These are phyloP conservation scores for Silurus glanis DNA, from an alignment of 2,113 vertebrate genomes.

Conservation along the genomic window DNA sequence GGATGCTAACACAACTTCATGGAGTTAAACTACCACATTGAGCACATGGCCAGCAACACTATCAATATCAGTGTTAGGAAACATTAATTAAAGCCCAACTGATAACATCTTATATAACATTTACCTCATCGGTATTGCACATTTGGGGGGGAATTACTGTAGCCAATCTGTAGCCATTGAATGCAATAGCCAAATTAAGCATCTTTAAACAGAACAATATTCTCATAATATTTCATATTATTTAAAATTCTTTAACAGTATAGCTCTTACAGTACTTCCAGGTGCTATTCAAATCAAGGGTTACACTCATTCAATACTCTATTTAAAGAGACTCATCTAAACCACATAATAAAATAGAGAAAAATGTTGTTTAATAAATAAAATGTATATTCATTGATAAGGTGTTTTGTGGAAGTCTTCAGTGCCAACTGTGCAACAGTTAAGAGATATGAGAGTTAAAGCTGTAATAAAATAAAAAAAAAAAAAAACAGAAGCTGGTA, in stretches of 20 bases:
- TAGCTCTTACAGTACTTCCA: no score
- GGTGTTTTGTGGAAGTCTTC: no score
- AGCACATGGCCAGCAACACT: background rate
- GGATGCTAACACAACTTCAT: slow-evolving; percentile 1
- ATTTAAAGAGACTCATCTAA: no score
- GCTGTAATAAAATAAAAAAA: no score
- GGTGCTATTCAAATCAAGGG: no score
- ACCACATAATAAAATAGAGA: no score
- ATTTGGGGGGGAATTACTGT: background rate
- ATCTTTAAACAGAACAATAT: background rate
- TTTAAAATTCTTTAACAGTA: background rate
- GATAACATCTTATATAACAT: background rate
- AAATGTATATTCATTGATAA: no score
- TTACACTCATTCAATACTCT: no score
- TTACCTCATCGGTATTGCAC: background rate
- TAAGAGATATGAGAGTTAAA: no score
- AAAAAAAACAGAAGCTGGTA: no score
- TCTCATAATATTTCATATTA: background rate
- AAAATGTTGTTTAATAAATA: no score
- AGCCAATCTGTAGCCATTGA: background rate
- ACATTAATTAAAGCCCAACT: background rate
- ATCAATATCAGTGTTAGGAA: background rate
- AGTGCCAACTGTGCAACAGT: no score
- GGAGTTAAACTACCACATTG: background rate
- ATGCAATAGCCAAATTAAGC: background rate